Percentiles rank a stretch among this genome's conserved stretches.
These are phyloP conservation scores for Clangula hyemalis DNA, from an alignment of 2,797 vertebrate genomes.

Conservation along the genomic window DNA sequence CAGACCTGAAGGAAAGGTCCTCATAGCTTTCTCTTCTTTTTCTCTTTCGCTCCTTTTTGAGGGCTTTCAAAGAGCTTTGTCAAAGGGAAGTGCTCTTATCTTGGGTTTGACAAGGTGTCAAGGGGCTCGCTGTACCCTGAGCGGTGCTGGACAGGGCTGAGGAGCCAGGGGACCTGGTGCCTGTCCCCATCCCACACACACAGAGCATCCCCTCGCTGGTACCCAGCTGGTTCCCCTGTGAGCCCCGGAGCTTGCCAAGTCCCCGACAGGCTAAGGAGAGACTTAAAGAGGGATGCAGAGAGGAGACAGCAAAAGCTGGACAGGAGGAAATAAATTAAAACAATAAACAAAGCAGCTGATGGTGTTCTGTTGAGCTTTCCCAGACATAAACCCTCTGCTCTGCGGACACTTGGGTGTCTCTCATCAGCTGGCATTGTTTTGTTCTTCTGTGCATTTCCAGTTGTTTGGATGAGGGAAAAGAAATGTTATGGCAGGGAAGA, in stretches of 20 bases:
- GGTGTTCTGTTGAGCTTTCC: background rate
- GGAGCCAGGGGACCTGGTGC: background rate
- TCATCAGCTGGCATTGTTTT: background rate
- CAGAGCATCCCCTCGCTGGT: background rate
- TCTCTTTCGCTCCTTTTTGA: background rate
- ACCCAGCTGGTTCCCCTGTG: rapidly evolving
- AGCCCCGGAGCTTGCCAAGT: background rate
- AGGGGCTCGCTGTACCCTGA: background rate
- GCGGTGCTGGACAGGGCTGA: too few species aligned
- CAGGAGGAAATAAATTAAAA: background rate
- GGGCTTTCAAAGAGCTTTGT: background rate
- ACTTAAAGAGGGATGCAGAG: background rate
- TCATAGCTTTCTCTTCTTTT: background rate
- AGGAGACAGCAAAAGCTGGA: background rate
- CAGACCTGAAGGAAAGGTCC: background rate
- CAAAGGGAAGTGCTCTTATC: background rate
- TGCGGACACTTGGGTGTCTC: background rate
- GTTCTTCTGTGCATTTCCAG: background rate
- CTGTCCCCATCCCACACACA: background rate
- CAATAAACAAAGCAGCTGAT: background rate
- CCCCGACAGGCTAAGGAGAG: background rate
- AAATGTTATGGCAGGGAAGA: background rate
- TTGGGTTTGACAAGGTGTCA: background rate
- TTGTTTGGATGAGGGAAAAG: background rate
- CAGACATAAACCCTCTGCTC: background rate